Evolutionary conservation across 2,888 invertebrate genomes (phyloP).

Genomic region (Parnassius glacialis): DNA sequence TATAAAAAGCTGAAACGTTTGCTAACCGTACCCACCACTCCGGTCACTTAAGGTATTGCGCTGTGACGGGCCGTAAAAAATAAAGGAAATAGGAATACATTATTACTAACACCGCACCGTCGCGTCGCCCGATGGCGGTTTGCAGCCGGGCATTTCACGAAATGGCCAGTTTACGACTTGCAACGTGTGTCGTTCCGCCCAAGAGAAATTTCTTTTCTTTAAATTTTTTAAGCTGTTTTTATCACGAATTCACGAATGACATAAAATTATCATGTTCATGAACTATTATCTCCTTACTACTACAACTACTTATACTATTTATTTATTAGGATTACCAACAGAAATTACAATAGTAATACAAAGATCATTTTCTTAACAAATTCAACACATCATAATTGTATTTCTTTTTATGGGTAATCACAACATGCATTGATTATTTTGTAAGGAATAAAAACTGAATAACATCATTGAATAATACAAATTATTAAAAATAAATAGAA

Average conservation of each 20-base stretch:
- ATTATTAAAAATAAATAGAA: no score
- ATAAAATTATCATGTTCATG: background rate
- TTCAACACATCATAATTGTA: no score
- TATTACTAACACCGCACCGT: slow-evolving; percentile 42
- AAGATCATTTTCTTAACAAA: no score
- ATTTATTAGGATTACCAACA: no score
- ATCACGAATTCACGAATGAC: background rate
- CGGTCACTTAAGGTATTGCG: slow-evolving; percentile 43
- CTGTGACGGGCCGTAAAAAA: slow-evolving; percentile 30
- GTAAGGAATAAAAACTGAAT: no score
- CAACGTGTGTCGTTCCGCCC: slow-evolving; percentile 28
- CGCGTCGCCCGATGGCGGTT: background rate
- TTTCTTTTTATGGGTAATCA: no score
- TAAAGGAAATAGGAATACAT: slow-evolving; percentile 45
- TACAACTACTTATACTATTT: no score
- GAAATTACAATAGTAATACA: no score
- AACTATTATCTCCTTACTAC: no score
- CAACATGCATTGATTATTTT: no score
- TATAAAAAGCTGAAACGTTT: background rate
- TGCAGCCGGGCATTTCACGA: slow-evolving; percentile 37
- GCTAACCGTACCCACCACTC: slow-evolving; percentile 26
- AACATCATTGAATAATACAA: no score
- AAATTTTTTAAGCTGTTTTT: background rate
- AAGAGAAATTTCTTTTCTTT: background rate
- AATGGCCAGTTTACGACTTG: slow-evolving; percentile 43